These are phyloP conservation scores for Dilophus febrilis DNA, from an alignment of 2,888 invertebrate genomes.

Conservation along the genomic window DNA sequence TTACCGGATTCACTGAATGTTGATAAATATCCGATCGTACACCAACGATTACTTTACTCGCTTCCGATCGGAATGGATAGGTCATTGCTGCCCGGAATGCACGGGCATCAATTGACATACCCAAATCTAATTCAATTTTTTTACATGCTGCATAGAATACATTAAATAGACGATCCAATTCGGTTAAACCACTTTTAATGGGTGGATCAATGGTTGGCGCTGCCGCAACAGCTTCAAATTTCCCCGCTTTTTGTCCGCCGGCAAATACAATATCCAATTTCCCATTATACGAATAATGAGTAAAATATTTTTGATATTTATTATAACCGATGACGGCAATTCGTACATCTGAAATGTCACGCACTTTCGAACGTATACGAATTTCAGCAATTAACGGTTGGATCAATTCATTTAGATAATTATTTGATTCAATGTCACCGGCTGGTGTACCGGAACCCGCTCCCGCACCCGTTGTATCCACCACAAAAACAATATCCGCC, in stretches of 20 bases:
- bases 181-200: slow-evolving; percentile 9
- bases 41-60: slow-evolving; percentile 54
- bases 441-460: too few species aligned
- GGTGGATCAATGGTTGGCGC: slow-evolving; percentile 10
- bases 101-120: slow-evolving; percentile 36
- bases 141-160: slow-evolving; percentile 14
- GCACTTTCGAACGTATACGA: slow-evolving; percentile 20
- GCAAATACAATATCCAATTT: slow-evolving; percentile 27
- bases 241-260: slow-evolving; percentile 24
- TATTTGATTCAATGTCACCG: too few species aligned
- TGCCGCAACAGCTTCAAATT: slow-evolving; percentile 21
- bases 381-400: slow-evolving; percentile 20
- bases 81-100: slow-evolving; percentile 44
- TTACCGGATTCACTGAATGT: slow-evolving; percentile 36
- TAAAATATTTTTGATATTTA: slow-evolving; percentile 36
- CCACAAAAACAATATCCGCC: slow-evolving; percentile 64
- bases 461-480: slow-evolving; percentile 37
- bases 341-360: slow-evolving; percentile 36
- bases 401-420: slow-evolving; percentile 13
- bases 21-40: slow-evolving; percentile 45
- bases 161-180: slow-evolving; percentile 18
- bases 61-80: slow-evolving; percentile 60
- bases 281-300: slow-evolving; percentile 36
- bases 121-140: slow-evolving; percentile 25
- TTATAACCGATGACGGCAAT: slow-evolving; percentile 41